Evolutionary conservation across 1,140 invertebrate species (phyloP).

Genomic region (Hermatobates lingyangjiaoensis): DNA sequence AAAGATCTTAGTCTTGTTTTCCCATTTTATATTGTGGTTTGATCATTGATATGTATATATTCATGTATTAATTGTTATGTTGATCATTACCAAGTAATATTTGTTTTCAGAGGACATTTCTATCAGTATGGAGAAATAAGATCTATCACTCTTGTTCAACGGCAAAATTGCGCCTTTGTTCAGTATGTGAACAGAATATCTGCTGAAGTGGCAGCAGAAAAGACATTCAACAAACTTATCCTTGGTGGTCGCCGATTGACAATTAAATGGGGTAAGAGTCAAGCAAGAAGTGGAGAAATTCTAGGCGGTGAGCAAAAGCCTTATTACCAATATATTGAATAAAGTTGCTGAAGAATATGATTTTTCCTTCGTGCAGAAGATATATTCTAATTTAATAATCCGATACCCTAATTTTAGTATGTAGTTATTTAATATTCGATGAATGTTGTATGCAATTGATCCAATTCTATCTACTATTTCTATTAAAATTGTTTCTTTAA

Average conservation of each 20-base stretch:
- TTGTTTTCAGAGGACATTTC: constrained; percentile 55
- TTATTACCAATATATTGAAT: no score
- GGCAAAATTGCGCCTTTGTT: constrained; percentile 95
- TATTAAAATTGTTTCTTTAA: constrained; percentile 8
- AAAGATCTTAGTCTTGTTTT: no score
- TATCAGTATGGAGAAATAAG: constrained; percentile 99
- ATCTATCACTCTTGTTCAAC: constrained; percentile 71
- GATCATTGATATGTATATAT: no score
- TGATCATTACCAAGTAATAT: no score
- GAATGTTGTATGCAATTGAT: not conserved
- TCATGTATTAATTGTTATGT: no score
- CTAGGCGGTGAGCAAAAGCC: constrained; percentile 14
- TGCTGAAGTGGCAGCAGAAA: constrained; percentile 85
- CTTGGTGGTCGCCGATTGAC: constrained; percentile 69
- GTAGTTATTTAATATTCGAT: no score
- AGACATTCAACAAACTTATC: constrained; percentile 90
- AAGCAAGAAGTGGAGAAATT: constrained; percentile 32
- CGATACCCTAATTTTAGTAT: no score
- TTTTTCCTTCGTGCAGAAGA: no score
- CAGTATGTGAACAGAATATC: constrained; percentile 79
- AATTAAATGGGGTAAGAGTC: constrained; percentile 92
- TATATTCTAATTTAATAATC: no score
- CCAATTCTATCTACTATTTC: not conserved
- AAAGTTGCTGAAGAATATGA: no score
- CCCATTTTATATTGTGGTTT: no score